These are phyloP conservation scores for Hemistola chrysoprasaria DNA, from an alignment of 2,888 invertebrate species.

Conservation along the genomic window DNA sequence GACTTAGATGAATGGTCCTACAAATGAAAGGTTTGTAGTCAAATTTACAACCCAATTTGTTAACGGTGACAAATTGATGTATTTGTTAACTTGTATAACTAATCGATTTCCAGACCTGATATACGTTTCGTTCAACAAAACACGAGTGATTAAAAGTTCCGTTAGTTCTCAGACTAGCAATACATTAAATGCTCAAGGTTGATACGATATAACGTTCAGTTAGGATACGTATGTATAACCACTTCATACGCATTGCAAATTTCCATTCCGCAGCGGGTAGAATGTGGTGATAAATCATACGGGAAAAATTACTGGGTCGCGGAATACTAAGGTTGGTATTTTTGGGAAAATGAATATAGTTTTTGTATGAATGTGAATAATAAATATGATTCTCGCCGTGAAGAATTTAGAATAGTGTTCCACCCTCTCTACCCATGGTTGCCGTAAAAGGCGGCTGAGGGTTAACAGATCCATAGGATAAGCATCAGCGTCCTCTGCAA, in stretches of 20 bases:
- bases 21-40: no score
- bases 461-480: no score
- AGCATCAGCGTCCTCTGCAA: no score
- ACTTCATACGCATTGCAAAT: constrained; percentile 52
- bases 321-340: constrained; percentile 8
- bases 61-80: no score
- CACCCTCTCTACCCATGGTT: no score
- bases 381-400: neutral
- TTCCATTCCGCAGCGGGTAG: constrained; percentile 27
- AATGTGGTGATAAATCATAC: constrained; percentile 30
- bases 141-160: constrained; percentile 3
- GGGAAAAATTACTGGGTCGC: constrained; percentile 31
- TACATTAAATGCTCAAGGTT: constrained; percentile 29
- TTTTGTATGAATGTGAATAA: neutral
- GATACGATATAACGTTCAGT: constrained; percentile 29
- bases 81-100: no score
- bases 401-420: no score
- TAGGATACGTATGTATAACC: constrained; percentile 12
- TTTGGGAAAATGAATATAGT: constrained; percentile 4
- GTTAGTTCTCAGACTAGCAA: constrained; percentile 13
- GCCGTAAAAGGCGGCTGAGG: no score
- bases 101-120: no score
- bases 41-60: no score
- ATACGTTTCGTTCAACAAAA: no score
- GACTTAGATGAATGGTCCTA: no score